Percentiles rank a stretch among this genome's conserved stretches.
Conservation (phyloP, 2,113 vertebrate genomes). For the Lagenorhynchus albirostris region DNA sequence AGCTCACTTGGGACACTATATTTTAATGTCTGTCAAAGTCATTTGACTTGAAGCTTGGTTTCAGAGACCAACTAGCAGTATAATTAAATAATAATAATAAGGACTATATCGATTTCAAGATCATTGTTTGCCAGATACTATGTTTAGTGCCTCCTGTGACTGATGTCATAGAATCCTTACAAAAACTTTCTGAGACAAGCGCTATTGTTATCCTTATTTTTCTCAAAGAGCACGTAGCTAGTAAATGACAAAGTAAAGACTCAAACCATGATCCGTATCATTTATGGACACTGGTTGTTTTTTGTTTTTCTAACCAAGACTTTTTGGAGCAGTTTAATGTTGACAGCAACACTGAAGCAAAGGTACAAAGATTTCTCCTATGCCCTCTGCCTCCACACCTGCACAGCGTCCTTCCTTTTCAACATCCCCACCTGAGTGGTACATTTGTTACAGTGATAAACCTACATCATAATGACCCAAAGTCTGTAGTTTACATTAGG, state of each 20-base stretch:
- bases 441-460: neutral
- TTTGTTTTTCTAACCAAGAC: neutral
- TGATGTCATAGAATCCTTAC: neutral
- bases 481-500: neutral
- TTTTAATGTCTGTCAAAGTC: neutral
- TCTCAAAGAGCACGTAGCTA: neutral
- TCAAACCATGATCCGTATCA: neutral
- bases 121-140: neutral
- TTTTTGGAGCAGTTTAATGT: neutral
- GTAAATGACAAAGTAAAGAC: neutral
- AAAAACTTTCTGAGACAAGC: neutral
- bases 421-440: too few species aligned
- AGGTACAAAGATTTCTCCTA: neutral
- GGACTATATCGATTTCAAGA: neutral
- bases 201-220: neutral
- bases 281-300: neutral
- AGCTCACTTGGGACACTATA: neutral
- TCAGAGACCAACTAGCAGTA: neutral
- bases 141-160: neutral
- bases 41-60: neutral
- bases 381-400: neutral
- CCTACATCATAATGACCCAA: neutral
- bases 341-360: neutral
- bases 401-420: neutral
- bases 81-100: neutral